Evolutionary conservation across 2,888 invertebrate genomes (phyloP).

Genomic region (Myopa tessellatipennis): DNA sequence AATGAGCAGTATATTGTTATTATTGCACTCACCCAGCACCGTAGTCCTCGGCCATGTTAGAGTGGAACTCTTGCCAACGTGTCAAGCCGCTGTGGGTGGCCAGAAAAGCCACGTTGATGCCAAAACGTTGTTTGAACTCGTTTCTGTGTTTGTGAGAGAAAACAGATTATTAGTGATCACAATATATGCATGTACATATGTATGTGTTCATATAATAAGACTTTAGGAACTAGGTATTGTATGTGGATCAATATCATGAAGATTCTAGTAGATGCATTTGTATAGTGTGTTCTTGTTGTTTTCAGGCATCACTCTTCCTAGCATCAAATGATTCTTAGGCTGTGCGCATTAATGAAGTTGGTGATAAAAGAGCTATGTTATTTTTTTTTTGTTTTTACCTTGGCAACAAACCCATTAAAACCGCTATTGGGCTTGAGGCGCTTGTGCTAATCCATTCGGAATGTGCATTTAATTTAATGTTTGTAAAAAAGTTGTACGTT

Average conservation of each 20-base stretch:
- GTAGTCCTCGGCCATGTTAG: constrained; percentile 70
- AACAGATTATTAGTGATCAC: background rate
- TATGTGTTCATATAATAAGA: background rate
- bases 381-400: constrained; percentile 93
- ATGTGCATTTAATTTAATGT: constrained; percentile 52
- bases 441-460: constrained; percentile 74
- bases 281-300: background rate
- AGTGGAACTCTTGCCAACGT: constrained; percentile 83
- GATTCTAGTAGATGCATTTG: background rate
- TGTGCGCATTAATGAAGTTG: background rate
- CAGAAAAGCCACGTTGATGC: constrained; percentile 86
- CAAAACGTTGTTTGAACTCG: constrained; percentile 85
- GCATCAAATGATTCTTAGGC: constrained; percentile 4
- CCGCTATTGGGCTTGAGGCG: constrained; percentile 88
- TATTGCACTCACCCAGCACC: constrained; percentile 62
- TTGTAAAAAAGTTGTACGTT: constrained; percentile 54
- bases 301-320: constrained; percentile 2
- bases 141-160: constrained; percentile 71
- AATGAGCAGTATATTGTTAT: background rate
- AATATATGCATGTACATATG: too few species aligned
- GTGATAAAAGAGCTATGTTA: constrained; percentile 52
- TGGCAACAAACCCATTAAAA: constrained; percentile 92
- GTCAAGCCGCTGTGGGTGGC: constrained; percentile 92
- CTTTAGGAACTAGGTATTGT: background rate
- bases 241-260: background rate